These are phyloP conservation scores for Lepidocyrtoides sp. DNA, from an alignment of 2,888 invertebrate genomes.

Conservation along the genomic window DNA sequence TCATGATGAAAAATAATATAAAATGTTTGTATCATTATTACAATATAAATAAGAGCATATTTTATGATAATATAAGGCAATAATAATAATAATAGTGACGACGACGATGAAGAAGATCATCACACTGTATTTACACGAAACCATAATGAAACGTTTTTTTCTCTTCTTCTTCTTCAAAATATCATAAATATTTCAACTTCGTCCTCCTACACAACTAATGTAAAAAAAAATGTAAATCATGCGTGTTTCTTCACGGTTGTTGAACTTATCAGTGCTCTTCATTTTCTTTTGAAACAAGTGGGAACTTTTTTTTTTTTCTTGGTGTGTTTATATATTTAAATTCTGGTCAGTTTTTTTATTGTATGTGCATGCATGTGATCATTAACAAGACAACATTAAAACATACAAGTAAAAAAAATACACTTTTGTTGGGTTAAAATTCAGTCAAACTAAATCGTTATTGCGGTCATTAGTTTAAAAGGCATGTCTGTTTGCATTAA, in stretches of 20 bases:
- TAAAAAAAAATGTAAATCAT: slow-evolving; percentile 58
- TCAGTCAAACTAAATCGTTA: background rate
- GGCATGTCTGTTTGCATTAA: too few relatives aligned
- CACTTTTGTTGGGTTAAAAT: background rate
- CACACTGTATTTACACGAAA: background rate
- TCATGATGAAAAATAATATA: slow-evolving; percentile 24
- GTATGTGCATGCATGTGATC: background rate
- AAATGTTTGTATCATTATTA: background rate
- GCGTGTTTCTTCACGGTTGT: slow-evolving; percentile 75
- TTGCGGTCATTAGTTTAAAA: slow-evolving; percentile 2
- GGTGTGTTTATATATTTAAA: slow-evolving; percentile 26
- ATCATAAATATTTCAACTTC: slow-evolving; percentile 32
- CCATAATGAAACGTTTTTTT: background rate
- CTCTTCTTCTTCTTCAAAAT: background rate
- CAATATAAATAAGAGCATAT: background rate
- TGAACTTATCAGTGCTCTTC: slow-evolving; percentile 60
- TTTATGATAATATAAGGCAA: background rate
- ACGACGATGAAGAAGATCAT: background rate
- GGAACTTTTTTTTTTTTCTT: slow-evolving; percentile 21
- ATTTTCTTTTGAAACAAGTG: slow-evolving; percentile 7
- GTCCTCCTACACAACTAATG: slow-evolving; percentile 20
- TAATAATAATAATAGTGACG: slow-evolving; percentile 5
- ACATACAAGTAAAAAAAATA: background rate
- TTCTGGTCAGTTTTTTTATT: slow-evolving; percentile 70
- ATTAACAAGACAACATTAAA: background rate